These are phyloP conservation scores for Metopolophium dirhodum DNA, from an alignment of 1,140 invertebrate species.

Conservation along the genomic window DNA sequence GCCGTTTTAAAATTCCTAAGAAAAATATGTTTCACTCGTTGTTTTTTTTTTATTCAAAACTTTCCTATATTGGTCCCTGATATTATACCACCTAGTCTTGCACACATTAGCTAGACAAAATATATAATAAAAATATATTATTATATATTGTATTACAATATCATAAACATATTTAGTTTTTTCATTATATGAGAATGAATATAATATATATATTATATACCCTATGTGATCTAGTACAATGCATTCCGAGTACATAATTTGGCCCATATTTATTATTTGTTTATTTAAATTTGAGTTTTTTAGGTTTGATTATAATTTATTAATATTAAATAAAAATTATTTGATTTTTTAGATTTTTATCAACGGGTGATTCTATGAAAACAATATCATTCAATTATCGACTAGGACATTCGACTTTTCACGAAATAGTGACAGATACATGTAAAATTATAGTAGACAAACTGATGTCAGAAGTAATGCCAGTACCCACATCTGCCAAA, in stretches of 20 bases:
- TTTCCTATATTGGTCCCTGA: conserved; percentile 12
- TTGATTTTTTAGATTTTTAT: conserved; percentile 36
- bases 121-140: too few relatives aligned
- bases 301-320: too few relatives aligned
- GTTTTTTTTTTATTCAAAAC: conserved; percentile 18
- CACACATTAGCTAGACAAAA: background rate
- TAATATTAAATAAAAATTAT: too few relatives aligned
- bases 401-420: conserved; percentile 40
- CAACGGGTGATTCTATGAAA: conserved; percentile 57
- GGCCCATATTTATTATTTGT: too few relatives aligned
- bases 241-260: too few relatives aligned
- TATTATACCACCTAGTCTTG: background rate
- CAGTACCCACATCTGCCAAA: background rate
- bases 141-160: too few relatives aligned
- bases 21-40: background rate
- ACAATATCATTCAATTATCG: conserved; percentile 56
- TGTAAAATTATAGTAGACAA: background rate
- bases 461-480: conserved; percentile 6
- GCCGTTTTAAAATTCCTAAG: too few relatives aligned
- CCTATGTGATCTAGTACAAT: too few relatives aligned
- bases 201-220: too few relatives aligned
- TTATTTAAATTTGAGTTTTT: too few relatives aligned
- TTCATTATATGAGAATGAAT: too few relatives aligned
- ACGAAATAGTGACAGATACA: conserved; percentile 44
- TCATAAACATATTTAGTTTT: too few relatives aligned